Evolutionary conservation across 2,797 vertebrate genomes (phyloP).

Genomic region (Amazona finschi): DNA sequence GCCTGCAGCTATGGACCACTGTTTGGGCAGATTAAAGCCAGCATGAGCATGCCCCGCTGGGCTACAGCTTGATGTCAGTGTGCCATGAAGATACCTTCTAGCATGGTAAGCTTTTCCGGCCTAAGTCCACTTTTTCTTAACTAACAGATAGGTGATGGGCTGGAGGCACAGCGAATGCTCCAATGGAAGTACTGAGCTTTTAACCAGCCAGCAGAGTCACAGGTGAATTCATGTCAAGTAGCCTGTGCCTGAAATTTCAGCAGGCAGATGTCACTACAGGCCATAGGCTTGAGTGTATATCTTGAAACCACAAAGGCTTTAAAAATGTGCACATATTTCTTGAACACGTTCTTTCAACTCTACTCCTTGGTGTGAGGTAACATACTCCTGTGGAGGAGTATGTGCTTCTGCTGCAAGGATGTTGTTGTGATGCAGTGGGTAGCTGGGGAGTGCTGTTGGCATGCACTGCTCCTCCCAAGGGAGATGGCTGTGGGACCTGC

Average conservation of each 20-base stretch:
- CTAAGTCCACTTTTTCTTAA: neutral
- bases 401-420: neutral
- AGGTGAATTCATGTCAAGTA: neutral
- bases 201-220: neutral
- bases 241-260: neutral
- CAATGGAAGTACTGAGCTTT: neutral
- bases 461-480: accelerated
- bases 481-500: neutral
- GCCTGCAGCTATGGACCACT: neutral
- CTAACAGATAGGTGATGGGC: neutral
- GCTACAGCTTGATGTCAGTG: neutral
- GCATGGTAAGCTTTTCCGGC: neutral
- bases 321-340: neutral
- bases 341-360: neutral
- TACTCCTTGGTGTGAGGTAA: neutral
- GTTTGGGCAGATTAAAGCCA: neutral
- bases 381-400: neutral
- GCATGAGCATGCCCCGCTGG: neutral
- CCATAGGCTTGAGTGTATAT: neutral
- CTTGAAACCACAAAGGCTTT: neutral
- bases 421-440: neutral
- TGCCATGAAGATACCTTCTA: neutral
- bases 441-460: neutral
- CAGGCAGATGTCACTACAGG: neutral
- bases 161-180: neutral